A percentile compares a stretch with the other conserved stretches of the same genome.
Evolutionary conservation across 2,888 invertebrate genomes (phyloP).

Genomic region (Cataglyphis albicans): DNA sequence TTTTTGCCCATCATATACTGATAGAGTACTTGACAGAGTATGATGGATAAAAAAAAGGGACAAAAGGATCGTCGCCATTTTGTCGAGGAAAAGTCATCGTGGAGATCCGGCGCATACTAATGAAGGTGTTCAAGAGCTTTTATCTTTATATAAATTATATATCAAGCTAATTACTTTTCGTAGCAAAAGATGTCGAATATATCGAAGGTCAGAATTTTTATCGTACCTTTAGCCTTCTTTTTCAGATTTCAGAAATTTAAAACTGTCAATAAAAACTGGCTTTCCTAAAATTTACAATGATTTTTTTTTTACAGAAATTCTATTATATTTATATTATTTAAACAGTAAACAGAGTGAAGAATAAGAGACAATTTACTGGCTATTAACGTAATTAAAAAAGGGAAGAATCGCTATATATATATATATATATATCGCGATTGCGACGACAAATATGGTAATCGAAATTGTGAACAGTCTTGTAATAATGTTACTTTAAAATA

Average conservation of each 20-base stretch:
- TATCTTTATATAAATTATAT: constrained; percentile 24
- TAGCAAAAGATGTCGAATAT: neutral
- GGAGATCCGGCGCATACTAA: constrained; percentile 8
- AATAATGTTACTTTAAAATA: constrained; percentile 36
- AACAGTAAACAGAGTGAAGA: constrained; percentile 6
- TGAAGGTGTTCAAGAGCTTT: constrained; percentile 27
- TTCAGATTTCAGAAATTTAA: constrained; percentile 4
- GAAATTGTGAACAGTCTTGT: constrained; percentile 44
- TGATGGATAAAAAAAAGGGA: neutral
- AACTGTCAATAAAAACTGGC: neutral
- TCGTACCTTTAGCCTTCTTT: neutral
- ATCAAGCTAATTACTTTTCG: constrained; percentile 19
- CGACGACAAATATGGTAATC: constrained; percentile 56
- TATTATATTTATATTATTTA: neutral
- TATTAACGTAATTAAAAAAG: neutral
- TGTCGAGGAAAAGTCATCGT: constrained; percentile 24
- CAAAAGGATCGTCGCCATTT: constrained; percentile 31
- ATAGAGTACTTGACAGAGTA: constrained; percentile 22
- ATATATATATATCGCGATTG: constrained; percentile 17
- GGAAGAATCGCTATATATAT: neutral
- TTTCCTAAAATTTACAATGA: neutral
- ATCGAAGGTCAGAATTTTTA: constrained; percentile 14
- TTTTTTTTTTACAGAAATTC: neutral
- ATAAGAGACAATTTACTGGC: neutral
- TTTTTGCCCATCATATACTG: neutral